Conservation (phyloP, 2,113 vertebrate species). For the Ammodytes dubius region DNA sequence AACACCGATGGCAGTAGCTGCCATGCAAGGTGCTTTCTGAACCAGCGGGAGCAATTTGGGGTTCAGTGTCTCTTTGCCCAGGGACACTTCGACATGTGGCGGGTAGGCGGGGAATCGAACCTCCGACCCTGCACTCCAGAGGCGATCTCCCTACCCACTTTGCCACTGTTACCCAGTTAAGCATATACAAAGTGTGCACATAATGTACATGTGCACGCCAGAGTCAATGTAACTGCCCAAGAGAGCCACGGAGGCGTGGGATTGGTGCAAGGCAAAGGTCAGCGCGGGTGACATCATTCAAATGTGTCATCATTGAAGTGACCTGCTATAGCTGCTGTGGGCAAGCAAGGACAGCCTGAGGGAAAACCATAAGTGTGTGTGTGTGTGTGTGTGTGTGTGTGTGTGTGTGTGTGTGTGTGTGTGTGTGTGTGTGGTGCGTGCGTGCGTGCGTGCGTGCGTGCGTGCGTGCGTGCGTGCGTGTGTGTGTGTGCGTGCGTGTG, state of each 20-base stretch:
- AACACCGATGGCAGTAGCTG: too few species aligned
- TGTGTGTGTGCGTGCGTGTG: constrained; percentile 45
- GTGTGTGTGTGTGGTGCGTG: constrained; percentile 28
- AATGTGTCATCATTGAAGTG: constrained; percentile 79
- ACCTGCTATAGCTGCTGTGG: constrained; percentile 58
- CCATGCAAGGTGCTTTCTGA: too few species aligned
- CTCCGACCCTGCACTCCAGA: too few species aligned
- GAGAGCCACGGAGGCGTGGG: constrained; percentile 58
- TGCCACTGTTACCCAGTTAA: too few species aligned
- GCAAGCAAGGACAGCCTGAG: constrained; percentile 60
- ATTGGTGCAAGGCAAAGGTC: constrained; percentile 80
- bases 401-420: constrained; percentile 7
- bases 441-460: constrained; percentile 52
- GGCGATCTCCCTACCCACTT: too few species aligned
- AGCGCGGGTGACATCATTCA: constrained; percentile 78
- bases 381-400: not conserved
- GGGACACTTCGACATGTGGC: too few species aligned
- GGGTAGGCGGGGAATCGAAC: too few species aligned
- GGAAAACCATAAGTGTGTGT: constrained; percentile 52
- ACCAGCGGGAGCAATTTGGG: too few species aligned
- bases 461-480: constrained; percentile 39
- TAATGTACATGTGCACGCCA: not conserved
- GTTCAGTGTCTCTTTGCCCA: too few species aligned
- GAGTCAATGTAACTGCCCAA: constrained; percentile 52
- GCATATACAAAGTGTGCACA: not conserved